Conservation (phyloP, 2,888 invertebrate genomes). For the Arge pagana region DNA sequence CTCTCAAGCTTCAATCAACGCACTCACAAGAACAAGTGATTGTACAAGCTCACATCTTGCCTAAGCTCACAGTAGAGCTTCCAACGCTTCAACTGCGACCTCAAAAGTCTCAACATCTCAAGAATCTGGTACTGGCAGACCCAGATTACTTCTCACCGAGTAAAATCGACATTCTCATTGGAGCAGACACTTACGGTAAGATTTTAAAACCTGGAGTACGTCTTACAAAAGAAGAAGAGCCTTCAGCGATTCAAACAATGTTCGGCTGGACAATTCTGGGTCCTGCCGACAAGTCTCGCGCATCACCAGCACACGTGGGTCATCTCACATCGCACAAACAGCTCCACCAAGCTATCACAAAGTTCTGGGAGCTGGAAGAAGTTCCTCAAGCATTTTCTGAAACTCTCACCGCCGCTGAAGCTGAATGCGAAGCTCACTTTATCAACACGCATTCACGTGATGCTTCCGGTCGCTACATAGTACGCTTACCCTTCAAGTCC, state of each 20-base stretch:
- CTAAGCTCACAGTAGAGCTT: too few species aligned
- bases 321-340: too few species aligned
- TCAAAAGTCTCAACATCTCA: slow-evolving; percentile 22
- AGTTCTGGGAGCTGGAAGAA: slow-evolving; percentile 28
- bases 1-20: too few species aligned
- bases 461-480: slow-evolving; percentile 34
- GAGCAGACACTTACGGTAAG: slow-evolving; percentile 24
- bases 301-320: too few species aligned
- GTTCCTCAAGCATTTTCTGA: not conserved
- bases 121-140: slow-evolving; percentile 18
- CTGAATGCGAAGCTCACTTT: slow-evolving; percentile 35
- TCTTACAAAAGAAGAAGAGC: slow-evolving; percentile 14
- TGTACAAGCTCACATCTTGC: too few species aligned
- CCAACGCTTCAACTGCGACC: too few species aligned
- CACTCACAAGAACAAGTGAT: too few species aligned
- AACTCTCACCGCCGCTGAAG: slow-evolving; percentile 29
- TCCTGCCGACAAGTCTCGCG: too few species aligned
- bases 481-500: slow-evolving; percentile 34
- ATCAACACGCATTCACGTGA: slow-evolving; percentile 27
- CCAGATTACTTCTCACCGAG: slow-evolving; percentile 9
- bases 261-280: slow-evolving; percentile 27
- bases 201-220: slow-evolving; percentile 20
- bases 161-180: slow-evolving; percentile 24
- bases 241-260: slow-evolving; percentile 20
- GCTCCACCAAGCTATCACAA: too few species aligned